Evolutionary conservation across 2,888 invertebrate species (phyloP).

Genomic region (Synanthedon vespiformis): DNA sequence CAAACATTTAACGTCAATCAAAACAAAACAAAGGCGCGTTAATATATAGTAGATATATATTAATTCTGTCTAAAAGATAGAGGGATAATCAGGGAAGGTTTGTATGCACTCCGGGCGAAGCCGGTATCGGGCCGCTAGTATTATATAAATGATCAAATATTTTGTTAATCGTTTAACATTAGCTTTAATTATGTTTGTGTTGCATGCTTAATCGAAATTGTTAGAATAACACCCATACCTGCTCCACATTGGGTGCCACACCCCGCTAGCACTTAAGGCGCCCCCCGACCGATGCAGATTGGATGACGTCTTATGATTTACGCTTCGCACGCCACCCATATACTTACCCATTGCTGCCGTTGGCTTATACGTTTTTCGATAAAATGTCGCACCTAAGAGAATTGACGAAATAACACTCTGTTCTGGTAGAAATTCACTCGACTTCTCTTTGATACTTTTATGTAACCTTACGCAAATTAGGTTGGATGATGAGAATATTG

Average conservation of each 20-base stretch:
- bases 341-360: slow-evolving; percentile 5
- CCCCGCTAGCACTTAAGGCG: slow-evolving; percentile 13
- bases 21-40: no score
- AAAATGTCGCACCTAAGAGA: slow-evolving; percentile 17
- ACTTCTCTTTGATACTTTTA: not conserved
- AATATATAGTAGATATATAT: no score
- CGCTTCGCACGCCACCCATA: slow-evolving; percentile 10
- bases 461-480: not conserved
- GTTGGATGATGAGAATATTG: not conserved
- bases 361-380: slow-evolving; percentile 7
- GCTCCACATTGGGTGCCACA: not conserved
- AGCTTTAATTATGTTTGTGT: no score
- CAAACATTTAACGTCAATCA: no score
- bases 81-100: no score
- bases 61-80: no score
- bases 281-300: slow-evolving; percentile 21
- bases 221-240: not conserved
- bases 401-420: slow-evolving; percentile 10
- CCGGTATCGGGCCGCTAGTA: no score
- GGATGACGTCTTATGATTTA: slow-evolving; percentile 26
- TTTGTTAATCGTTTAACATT: not conserved
- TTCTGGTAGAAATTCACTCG: slow-evolving; percentile 3
- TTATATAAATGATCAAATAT: no score
- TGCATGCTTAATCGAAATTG: no score
- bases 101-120: no score